A percentile compares a stretch with the other conserved stretches of the same genome.
Conservation (phyloP, 2,888 invertebrate genomes). For the Drosophila parthenogenetica region DNA sequence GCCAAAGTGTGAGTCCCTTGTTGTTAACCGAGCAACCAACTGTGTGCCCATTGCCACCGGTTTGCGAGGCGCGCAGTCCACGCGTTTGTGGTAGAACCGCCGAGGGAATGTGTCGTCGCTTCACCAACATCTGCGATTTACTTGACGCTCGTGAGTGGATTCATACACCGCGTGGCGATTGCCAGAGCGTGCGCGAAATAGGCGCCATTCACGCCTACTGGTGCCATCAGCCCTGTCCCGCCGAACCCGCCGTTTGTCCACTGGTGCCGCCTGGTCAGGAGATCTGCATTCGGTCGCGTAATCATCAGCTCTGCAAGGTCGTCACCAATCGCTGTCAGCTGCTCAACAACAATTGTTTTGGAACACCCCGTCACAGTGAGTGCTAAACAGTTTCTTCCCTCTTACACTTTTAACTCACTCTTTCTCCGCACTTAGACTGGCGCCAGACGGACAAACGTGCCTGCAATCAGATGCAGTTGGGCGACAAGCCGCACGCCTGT, state of each 20-base stretch:
- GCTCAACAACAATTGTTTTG: constrained; percentile 58
- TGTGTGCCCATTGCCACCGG: constrained; percentile 43
- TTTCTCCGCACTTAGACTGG: constrained; percentile 50
- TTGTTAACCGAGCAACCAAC: not conserved
- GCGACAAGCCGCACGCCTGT: constrained; percentile 52
- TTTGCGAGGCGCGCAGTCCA: constrained; percentile 53
- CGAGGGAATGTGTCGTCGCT: constrained; percentile 53
- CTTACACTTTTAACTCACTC: no score
- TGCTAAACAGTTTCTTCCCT: not conserved
- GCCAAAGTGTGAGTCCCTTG: constrained; percentile 1
- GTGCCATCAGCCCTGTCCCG: constrained; percentile 51
- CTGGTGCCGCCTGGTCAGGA: constrained; percentile 13
- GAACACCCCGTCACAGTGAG: constrained; percentile 57
- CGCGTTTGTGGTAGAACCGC: constrained; percentile 54
- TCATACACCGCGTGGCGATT: constrained; percentile 45
- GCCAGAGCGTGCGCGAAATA: constrained; percentile 42
- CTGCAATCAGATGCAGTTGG: constrained; percentile 51
- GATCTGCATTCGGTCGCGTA: constrained; percentile 59
- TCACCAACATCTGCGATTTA: constrained; percentile 59
- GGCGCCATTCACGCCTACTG: constrained; percentile 30
- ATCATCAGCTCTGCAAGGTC: constrained; percentile 49
- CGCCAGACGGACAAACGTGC: constrained; percentile 40
- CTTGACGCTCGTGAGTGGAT: constrained; percentile 29
- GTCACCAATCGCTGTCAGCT: constrained; percentile 60
- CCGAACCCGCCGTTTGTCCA: constrained; percentile 28